phyloP scores from a whole-genome alignment of 2,888 invertebrate species.

The Aspidapion aeneum region DNA sequence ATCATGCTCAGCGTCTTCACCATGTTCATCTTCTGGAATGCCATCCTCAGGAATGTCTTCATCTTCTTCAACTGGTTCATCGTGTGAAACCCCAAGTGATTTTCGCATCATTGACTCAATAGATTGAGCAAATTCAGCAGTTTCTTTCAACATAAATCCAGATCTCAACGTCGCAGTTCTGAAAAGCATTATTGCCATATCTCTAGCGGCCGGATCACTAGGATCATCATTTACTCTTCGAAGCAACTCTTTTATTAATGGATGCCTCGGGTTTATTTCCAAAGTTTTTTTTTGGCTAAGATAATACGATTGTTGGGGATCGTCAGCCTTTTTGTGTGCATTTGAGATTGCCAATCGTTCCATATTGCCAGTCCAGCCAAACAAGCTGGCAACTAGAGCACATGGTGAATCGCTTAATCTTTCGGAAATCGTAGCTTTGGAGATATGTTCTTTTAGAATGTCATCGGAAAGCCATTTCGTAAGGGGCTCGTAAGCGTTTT shows the following conservation, averaged over 20 bases:
- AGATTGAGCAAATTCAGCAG: conserved; percentile 82
- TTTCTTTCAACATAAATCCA: conserved; percentile 88
- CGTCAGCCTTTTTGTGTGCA: conserved; percentile 94
- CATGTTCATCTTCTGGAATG: conserved; percentile 47
- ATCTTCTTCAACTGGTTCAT: conserved; percentile 58
- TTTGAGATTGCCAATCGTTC: conserved; percentile 93
- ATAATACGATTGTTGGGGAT: conserved; percentile 86
- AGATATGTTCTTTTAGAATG: conserved; percentile 72
- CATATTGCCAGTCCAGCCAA: conserved; percentile 99
- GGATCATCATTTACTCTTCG: conserved; percentile 75
- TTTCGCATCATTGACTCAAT: conserved; percentile 88
- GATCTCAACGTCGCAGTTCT: conserved; percentile 90
- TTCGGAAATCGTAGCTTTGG: conserved; percentile 82
- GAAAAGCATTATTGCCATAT: conserved; percentile 87
- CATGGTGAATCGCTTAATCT: conserved; percentile 90
- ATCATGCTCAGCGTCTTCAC: conserved; percentile 51
- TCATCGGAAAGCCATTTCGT: conserved; percentile 83
- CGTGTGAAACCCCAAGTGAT: conserved; percentile 71
- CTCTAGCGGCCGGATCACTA: conserved; percentile 72
- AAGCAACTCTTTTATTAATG: conserved; percentile 87
- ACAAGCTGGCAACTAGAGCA: conserved; percentile 93
- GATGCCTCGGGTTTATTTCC: conserved; percentile 97
- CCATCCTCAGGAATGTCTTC: conserved; percentile 49
- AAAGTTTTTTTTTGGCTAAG: conserved; percentile 93
- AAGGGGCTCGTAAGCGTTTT: conserved; percentile 82